Conservation (phyloP, 2,797 vertebrate species). For the Allobates femoralis region DNA sequence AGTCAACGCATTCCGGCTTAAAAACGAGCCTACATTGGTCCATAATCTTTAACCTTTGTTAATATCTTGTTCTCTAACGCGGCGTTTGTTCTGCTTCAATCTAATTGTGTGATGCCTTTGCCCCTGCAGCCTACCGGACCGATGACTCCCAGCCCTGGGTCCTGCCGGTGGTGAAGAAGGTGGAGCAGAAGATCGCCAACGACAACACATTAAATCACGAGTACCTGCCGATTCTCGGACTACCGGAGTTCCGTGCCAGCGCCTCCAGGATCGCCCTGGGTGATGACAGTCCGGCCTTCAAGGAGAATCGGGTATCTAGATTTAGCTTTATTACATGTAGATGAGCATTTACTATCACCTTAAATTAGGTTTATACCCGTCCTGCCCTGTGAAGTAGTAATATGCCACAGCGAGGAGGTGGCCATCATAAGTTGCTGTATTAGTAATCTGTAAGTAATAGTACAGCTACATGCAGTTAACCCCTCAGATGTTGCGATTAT, state of each 20-base stretch:
- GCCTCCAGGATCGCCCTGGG: conserved; percentile 90
- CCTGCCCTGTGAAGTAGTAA: no score
- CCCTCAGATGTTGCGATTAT: not conserved
- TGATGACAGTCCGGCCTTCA: conserved; percentile 87
- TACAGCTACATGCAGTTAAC: not conserved
- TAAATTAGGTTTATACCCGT: no score
- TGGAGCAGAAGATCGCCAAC: conserved; percentile 87
- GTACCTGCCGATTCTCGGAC: conserved; percentile 93
- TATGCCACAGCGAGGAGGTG: no score
- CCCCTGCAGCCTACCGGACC: conserved; percentile 88
- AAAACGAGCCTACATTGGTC: no score
- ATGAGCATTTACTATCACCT: no score
- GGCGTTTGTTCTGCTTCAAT: not conserved
- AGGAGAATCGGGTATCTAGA: conserved; percentile 84
- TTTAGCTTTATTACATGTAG: not conserved
- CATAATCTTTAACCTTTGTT: no score
- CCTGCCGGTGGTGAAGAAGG: conserved; percentile 93
- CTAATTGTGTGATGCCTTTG: not conserved
- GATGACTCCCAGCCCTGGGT: conserved; percentile 93
- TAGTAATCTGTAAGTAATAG: no score
- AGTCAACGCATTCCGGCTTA: no score
- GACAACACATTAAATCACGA: conserved; percentile 89
- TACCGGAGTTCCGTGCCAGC: conserved; percentile 86
- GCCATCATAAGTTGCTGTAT: no score
- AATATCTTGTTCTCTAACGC: not conserved